Percentiles rank a stretch among this genome's conserved stretches.
phyloP scores from a whole-genome alignment of 2,888 invertebrate species.

The Plagiodera versicolora region DNA sequence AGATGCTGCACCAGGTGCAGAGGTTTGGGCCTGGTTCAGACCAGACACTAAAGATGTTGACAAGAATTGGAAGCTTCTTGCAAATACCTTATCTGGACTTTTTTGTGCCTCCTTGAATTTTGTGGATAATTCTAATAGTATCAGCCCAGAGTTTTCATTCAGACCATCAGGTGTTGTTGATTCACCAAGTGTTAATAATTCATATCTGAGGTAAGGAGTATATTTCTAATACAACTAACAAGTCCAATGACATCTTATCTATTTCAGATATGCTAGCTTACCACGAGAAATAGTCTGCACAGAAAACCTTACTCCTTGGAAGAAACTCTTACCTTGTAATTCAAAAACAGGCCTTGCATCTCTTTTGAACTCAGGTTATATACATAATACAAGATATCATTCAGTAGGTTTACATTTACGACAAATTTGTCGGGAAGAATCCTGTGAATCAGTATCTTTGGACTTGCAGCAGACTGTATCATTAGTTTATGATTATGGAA shows the following conservation, averaged over 20 bases:
- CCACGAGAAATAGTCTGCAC: constrained; percentile 97
- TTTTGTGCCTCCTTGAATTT: constrained; percentile 97
- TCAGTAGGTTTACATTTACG: constrained; percentile 85
- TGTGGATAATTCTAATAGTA: constrained; percentile 81
- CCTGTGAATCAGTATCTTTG: constrained; percentile 61
- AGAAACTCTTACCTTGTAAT: constrained; percentile 94
- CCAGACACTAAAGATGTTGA: constrained; percentile 70
- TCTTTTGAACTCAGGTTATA: constrained; percentile 84
- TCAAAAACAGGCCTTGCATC: constrained; percentile 85
- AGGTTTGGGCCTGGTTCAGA: constrained; percentile 92
- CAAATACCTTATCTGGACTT: constrained; percentile 89
- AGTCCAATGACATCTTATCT: neutral
- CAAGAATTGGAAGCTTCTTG: constrained; percentile 83
- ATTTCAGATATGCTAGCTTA: constrained; percentile 77
- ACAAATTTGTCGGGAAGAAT: constrained; percentile 68
- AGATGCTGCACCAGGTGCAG: constrained; percentile 91
- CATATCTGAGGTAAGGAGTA: constrained; percentile 36
- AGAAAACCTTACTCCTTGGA: constrained; percentile 98
- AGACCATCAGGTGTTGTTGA: constrained; percentile 69
- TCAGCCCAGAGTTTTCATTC: constrained; percentile 81
- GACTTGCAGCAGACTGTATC: constrained; percentile 86
- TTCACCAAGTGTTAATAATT: constrained; percentile 54
- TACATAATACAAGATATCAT: constrained; percentile 92
- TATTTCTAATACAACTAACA: neutral
- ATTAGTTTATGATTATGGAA: constrained; percentile 80